A percentile compares a stretch with the other conserved stretches of the same genome.
phyloP scores from a whole-genome alignment of 2,113 vertebrate species.

The Platysteira castanea region DNA sequence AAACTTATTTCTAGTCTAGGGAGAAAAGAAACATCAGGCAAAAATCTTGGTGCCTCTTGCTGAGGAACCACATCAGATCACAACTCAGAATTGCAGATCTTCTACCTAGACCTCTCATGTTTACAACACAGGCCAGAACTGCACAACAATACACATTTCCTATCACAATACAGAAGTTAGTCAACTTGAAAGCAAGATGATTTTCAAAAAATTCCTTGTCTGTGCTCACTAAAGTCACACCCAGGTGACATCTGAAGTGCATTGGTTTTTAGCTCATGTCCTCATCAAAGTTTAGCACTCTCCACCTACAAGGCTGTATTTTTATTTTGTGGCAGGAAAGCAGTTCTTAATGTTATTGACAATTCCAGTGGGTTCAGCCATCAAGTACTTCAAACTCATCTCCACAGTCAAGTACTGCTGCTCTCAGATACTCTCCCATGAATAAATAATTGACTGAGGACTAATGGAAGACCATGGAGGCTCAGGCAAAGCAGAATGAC shows the following conservation, averaged over 20 bases:
- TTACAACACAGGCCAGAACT: background rate
- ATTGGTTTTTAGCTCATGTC: background rate
- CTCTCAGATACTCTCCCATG: background rate
- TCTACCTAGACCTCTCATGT: background rate
- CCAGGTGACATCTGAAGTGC: background rate
- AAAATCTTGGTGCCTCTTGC: background rate
- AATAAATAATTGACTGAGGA: constrained; percentile 32
- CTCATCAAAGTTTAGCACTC: background rate
- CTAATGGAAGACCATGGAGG: background rate
- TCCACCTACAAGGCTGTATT: background rate
- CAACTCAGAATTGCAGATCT: background rate
- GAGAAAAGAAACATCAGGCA: background rate
- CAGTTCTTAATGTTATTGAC: constrained; percentile 6
- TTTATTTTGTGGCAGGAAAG: constrained; percentile 33
- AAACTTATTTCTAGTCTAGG: background rate
- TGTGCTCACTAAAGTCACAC: background rate
- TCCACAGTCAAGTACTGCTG: background rate
- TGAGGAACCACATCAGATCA: background rate
- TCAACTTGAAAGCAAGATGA: background rate
- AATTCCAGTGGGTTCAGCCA: background rate
- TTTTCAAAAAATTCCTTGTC: background rate
- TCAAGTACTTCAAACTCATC: background rate
- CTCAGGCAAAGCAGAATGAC: background rate
- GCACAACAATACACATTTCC: background rate
- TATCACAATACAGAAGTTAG: background rate